Evolutionary conservation across 2,888 invertebrate genomes (phyloP), one percentile per base, ranked within the genome.

Genomic region (Oxyscelio sp.): DNA sequence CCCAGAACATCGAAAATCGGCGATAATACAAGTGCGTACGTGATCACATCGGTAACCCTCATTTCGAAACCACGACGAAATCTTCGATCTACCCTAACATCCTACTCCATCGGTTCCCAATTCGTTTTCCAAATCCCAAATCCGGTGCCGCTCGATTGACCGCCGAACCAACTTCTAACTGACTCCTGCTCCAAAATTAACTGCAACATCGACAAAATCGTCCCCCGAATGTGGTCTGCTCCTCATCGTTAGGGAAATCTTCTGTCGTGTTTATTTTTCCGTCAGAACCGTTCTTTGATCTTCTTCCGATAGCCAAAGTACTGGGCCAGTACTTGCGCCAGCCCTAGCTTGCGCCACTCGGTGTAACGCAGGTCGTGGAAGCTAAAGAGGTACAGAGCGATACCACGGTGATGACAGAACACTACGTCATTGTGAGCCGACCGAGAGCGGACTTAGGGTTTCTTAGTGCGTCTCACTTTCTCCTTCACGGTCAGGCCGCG

Each of bases 341-440:
- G 38, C 19, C 11, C 52, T 8, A 11, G 24, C 40, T 5, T 11
- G 34, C 11, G 11, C 50, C 87, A 87, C 83, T 85, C 88, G 88
- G 75, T 85, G 87, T 86, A 59, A 75, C 73, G 82, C 87, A 54
- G 79, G 82, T 87, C 88, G 87, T 75, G 78, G 86, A 86, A 80
- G 63, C 73, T 85, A 79, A 82, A 63, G 79, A 86, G 86, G 63
- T 70, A 61, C 45, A 85, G 87, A 89, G 85, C 81, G 86, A 74
- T 43, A 54, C 68, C 68, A 61, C 38, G 87, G 31, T 80, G 87
- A 89, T 89, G 90, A 90, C 89, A 87, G 89, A 87, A 89, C 85
- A 87, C 89, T 89, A 85, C 89, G 89, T 90, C 87, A 89, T 89
- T 90, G 87, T 86, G 80, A 34, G 34, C 34, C 86, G 88, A 43